Evolutionary conservation across 2,113 vertebrate species (phyloP).

Genomic region (Cyphomyrus plagiostoma): DNA sequence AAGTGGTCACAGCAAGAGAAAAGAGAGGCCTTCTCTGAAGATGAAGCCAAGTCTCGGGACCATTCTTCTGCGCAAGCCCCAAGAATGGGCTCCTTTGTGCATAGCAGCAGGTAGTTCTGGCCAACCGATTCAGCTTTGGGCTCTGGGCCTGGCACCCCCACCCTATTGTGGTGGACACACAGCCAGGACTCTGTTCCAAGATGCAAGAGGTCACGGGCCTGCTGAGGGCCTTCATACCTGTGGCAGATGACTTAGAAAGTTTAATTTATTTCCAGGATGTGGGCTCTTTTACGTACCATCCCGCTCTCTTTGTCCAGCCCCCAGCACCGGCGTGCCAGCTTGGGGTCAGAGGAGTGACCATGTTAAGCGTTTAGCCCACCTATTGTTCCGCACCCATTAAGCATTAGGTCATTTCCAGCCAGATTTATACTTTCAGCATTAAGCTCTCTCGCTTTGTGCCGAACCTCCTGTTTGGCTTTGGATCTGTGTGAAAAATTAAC

Average conservation of each 20-base stretch:
- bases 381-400: neutral
- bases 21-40: constrained; percentile 46
- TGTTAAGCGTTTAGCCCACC: neutral
- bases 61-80: constrained; percentile 54
- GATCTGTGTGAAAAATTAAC: constrained; percentile 2
- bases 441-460: neutral
- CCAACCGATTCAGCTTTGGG: constrained; percentile 65
- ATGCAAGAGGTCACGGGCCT: constrained; percentile 40
- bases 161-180: constrained; percentile 43
- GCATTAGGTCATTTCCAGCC: neutral
- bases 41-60: constrained; percentile 51
- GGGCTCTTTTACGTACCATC: constrained; percentile 16
- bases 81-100: constrained; percentile 55
- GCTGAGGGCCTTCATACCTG: constrained; percentile 46
- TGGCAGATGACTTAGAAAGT: constrained; percentile 45
- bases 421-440: neutral
- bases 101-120: constrained; percentile 63
- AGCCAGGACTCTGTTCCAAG: constrained; percentile 29
- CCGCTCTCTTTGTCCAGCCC: neutral
- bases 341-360: neutral
- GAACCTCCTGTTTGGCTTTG: neutral
- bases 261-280: constrained; percentile 44
- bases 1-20: constrained; percentile 51
- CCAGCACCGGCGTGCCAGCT: neutral
- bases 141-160: constrained; percentile 38